Conservation (phyloP, 2,113 vertebrate species). For the Tetraodon nigroviridis region DNA sequence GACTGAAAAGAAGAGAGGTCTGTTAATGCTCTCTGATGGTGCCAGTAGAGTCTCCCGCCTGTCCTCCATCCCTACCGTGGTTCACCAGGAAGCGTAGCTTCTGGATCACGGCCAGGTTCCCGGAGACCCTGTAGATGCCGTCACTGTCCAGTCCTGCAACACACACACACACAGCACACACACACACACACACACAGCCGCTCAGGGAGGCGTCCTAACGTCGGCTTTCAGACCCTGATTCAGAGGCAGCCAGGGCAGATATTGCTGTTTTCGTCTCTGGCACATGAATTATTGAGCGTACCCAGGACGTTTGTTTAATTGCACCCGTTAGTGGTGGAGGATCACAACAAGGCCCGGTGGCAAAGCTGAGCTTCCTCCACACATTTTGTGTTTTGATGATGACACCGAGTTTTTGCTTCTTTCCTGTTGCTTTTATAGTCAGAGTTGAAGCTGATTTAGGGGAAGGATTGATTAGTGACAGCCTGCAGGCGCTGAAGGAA, state of each 20-base stretch:
- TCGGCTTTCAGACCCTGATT: background rate
- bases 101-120: conserved; percentile 89
- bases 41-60: background rate
- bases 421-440: background rate
- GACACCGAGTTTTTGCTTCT: background rate
- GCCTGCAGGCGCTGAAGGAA: too few species aligned
- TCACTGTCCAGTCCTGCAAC: conserved; percentile 83
- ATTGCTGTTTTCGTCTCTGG: conserved; percentile 12
- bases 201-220: background rate
- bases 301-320: background rate
- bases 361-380: background rate
- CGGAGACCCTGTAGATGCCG: conserved; percentile 90
- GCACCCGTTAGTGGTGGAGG: background rate
- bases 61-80: conserved; percentile 75
- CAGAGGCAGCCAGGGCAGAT: background rate
- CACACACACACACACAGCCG: conserved; percentile 2
- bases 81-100: conserved; percentile 88
- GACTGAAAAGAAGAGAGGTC: conserved; percentile 6
- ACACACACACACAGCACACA: background rate
- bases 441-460: background rate
- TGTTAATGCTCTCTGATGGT: background rate
- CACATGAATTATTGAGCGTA: conserved; percentile 30
- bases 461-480: background rate
- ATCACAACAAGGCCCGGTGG: background rate
- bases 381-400: background rate